Base-by-base conservation (phyloP, 2,888 invertebrate genomes). In the Subacronicta megacephala region DNA sequence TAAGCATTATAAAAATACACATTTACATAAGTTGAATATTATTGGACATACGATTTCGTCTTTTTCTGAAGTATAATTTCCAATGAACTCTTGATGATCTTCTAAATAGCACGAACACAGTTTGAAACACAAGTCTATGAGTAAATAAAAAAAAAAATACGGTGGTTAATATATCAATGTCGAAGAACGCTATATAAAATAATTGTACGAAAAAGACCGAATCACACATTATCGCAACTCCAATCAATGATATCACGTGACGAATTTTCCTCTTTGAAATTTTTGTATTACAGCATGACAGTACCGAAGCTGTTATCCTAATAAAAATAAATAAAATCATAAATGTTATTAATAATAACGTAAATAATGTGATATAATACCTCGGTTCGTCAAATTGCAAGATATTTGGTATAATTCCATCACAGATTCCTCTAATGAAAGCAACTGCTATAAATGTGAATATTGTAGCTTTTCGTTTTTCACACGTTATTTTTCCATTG, bases 401-500 rank as follows among this genome's bases (percentile, higher is more conserved):
- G 13, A 49, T 16, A 7, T 13, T n/a, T 3, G 20, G 18, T 6
- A 60, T 26, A 1, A 60, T 18, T n/a, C 6, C n/a, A 4, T 53
- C 18, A 20, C 41, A 20, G 13, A 70, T 43, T 16, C 4, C 47
- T 17, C 42, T 37, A 0, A 46, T n/a, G 17, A 41, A 13, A 29
- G 9, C 37, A 17, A 50, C 29, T 7, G 18, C 6, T 35, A 41
- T 20, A 18, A 42, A 52, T 10, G 46, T 47, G 3, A 72, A 61
- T 0, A 36, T 4, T 3, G 72, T 75, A 2, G 58, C 58, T 15
- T 43, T 58, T n/a, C 47, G 43, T 37, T 67, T 73, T 16, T 57
- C 75, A 7, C 13, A 43, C 16, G 67, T 56, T 17, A 67, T 44
- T 15, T 38, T 46, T 12, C 68, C 58, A 35, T 23, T 31, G 15